These are phyloP conservation scores for Okamejei kenojei DNA, from an alignment of 2,797 vertebrate genomes.

Conservation along the genomic window DNA sequence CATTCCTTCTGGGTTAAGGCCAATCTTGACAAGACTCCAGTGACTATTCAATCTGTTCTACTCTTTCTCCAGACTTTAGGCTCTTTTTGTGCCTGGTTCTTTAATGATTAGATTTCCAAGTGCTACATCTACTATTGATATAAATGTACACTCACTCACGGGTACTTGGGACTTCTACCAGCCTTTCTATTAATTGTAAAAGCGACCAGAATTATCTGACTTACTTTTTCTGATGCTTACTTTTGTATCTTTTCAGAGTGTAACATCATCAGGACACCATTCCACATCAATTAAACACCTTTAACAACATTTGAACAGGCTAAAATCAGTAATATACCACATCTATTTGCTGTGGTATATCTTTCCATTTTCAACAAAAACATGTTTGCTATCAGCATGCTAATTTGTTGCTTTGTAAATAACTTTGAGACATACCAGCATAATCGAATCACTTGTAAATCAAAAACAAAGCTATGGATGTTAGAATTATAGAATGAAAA, in stretches of 20 bases:
- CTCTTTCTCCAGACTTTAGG: background rate
- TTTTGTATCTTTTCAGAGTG: background rate
- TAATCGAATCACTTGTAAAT: too few relatives aligned
- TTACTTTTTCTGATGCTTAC: background rate
- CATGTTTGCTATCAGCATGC: background rate
- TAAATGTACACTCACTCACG: background rate
- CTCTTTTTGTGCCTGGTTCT: too few relatives aligned
- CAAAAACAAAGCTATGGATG: too few relatives aligned
- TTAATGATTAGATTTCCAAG: too few relatives aligned
- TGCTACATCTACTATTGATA: too few relatives aligned
- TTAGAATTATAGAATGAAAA: too few relatives aligned
- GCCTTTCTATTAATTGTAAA: background rate
- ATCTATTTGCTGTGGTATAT: background rate
- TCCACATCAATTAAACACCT: background rate
- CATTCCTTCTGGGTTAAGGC: background rate
- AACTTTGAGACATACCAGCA: background rate
- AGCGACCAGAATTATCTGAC: background rate
- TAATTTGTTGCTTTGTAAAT: background rate
- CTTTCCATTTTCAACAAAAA: background rate
- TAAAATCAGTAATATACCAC: background rate
- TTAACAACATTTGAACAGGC: background rate
- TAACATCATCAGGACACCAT: background rate
- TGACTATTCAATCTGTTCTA: background rate
- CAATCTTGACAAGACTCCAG: background rate
- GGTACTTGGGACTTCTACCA: background rate